phyloP scores from a whole-genome alignment of 2,888 invertebrate genomes.

The Unio delphinus region DNA sequence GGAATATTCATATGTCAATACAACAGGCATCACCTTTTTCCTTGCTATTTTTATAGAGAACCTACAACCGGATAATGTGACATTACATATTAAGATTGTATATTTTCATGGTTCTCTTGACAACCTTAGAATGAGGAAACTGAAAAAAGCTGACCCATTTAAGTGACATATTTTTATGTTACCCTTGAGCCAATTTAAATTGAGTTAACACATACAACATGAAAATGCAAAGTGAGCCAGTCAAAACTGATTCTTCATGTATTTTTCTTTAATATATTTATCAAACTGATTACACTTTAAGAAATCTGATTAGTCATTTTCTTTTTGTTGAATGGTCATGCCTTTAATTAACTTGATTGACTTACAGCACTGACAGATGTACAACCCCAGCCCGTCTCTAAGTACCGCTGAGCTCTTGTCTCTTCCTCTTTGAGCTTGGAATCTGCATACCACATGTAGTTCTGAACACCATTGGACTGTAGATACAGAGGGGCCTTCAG shows the following conservation, averaged over 20 bases:
- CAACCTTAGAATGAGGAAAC: no score
- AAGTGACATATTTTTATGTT: no score
- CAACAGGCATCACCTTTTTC: no score
- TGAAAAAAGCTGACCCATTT: no score
- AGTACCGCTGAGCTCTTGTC: conserved; percentile 89
- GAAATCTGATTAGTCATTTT: neutral
- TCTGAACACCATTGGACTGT: conserved; percentile 91
- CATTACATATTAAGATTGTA: no score
- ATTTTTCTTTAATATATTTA: neutral
- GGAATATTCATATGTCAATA: no score
- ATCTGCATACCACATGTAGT: conserved; percentile 98
- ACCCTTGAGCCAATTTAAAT: no score
- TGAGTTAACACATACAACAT: no score
- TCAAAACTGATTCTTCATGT: neutral
- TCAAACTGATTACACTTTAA: no score
- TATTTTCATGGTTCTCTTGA: no score
- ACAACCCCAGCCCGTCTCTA: conserved; percentile 89
- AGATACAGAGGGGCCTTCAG: conserved; percentile 93
- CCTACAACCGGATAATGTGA: no score
- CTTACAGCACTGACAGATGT: conserved; percentile 75
- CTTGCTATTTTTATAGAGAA: no score
- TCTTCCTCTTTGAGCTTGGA: conserved; percentile 95
- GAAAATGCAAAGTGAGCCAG: neutral
- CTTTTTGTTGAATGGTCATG: neutral
- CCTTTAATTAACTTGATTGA: conserved; percentile 5